Conservation (phyloP, 2,113 vertebrate species). For the Corythaeola cristata region DNA sequence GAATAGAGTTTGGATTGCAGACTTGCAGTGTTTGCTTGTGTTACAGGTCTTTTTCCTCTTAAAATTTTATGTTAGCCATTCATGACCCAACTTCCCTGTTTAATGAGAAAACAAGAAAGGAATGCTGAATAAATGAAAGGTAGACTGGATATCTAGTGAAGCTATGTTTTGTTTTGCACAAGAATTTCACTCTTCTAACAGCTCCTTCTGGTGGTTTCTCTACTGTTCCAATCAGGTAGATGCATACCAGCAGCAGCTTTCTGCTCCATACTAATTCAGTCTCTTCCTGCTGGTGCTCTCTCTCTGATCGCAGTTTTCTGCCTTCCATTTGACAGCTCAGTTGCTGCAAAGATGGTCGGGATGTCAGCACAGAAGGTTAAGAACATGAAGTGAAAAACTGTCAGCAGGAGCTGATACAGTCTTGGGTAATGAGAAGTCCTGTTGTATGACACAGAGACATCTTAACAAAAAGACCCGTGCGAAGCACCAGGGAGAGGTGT, state of each 20-base stretch:
- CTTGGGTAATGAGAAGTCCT: not conserved
- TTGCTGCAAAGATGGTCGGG: not conserved
- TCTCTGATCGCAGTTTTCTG: not conserved
- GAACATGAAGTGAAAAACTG: not conserved
- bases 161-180: not conserved
- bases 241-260: not conserved
- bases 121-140: not conserved
- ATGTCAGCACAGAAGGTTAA: not conserved
- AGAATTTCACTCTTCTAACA: not conserved
- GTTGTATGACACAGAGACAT: not conserved
- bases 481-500: not conserved
- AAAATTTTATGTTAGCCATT: not conserved
- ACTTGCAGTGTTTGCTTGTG: not conserved
- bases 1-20: not conserved
- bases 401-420: not conserved
- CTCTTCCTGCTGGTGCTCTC: not conserved
- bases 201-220: not conserved
- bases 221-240: not conserved
- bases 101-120: not conserved
- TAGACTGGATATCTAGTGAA: not conserved
- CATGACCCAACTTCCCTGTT: not conserved
- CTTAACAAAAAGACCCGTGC: not conserved
- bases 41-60: not conserved
- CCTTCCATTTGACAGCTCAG: not conserved
- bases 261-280: not conserved